A percentile compares a stretch with the other conserved stretches of the same genome.
Evolutionary conservation across 2,113 vertebrate genomes (phyloP).

Genomic region (Saccopteryx leptura): DNA sequence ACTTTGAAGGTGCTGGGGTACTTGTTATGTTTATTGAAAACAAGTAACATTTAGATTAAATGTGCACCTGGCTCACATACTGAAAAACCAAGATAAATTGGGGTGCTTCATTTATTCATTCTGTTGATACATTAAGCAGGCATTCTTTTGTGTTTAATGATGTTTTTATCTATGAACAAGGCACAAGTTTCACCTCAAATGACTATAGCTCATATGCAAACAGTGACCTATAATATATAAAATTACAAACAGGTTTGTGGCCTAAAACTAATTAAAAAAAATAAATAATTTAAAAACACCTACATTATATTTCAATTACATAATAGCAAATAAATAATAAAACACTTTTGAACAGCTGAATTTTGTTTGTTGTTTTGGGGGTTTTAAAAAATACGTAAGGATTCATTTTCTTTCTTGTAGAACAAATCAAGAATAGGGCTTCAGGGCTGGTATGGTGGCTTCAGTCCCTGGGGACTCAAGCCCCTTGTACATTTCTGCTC

Average conservation of each 20-base stretch:
- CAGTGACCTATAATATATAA: neutral
- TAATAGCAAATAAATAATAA: constrained; percentile 4
- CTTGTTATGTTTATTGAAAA: constrained; percentile 14
- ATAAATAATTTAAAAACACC: constrained; percentile 16
- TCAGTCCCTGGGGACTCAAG: neutral
- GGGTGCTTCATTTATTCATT: neutral
- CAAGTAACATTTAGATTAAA: constrained; percentile 11
- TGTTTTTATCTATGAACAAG: neutral
- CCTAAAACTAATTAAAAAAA: constrained; percentile 29
- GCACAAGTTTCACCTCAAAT: neutral
- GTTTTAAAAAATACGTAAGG: neutral
- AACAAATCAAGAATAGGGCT: neutral
- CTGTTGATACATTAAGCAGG: neutral
- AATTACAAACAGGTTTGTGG: neutral
- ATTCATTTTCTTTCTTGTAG: neutral
- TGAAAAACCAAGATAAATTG: neutral
- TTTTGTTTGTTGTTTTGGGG: neutral
- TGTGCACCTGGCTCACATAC: neutral
- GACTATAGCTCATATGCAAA: neutral
- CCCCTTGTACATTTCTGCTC: neutral
- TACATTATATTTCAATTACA: neutral
- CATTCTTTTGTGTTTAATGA: neutral
- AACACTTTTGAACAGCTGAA: neutral
- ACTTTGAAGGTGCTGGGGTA: neutral
- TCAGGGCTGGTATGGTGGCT: neutral